A percentile compares a stretch with the other conserved stretches of the same genome.
Evolutionary conservation across 2,888 invertebrate species (phyloP).

Genomic region (Cerastoderma edule): DNA sequence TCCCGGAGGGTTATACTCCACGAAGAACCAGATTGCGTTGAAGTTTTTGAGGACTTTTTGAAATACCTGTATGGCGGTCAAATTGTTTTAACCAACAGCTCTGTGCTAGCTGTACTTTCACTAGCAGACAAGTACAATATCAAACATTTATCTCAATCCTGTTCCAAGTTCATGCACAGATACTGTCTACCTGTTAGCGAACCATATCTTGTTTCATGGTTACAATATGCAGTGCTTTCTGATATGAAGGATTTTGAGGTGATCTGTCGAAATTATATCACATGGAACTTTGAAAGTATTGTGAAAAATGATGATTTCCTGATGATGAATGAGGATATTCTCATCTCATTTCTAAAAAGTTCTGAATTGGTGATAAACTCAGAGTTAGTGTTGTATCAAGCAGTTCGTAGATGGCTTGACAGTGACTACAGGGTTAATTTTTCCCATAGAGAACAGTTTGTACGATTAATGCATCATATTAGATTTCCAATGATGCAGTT

Average conservation of each 20-base stretch:
- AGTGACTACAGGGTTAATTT: conserved; percentile 87
- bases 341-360: conserved; percentile 91
- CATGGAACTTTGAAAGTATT: conserved; percentile 95
- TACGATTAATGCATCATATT: conserved; percentile 47
- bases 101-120: conserved; percentile 94
- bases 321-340: conserved; percentile 91
- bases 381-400: conserved; percentile 92
- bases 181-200: conserved; percentile 93
- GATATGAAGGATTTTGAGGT: conserved; percentile 89
- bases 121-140: conserved; percentile 98
- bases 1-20: conserved; percentile 92
- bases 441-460: conserved; percentile 29
- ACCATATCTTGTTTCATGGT: conserved; percentile 94
- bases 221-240: conserved; percentile 94
- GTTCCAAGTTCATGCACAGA: conserved; percentile 93
- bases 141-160: conserved; percentile 92
- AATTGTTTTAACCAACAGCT: conserved; percentile 91
- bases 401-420: conserved; percentile 91
- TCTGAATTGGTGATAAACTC: conserved; percentile 92
- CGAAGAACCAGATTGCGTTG: conserved; percentile 93
- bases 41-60: conserved; percentile 94
- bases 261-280: conserved; percentile 85
- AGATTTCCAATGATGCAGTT: conserved; percentile 97
- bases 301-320: conserved; percentile 91
- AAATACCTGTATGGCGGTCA: conserved; percentile 94